Base-by-base conservation (phyloP, 1,140 invertebrate species). In the Bombus sylvicola region DNA sequence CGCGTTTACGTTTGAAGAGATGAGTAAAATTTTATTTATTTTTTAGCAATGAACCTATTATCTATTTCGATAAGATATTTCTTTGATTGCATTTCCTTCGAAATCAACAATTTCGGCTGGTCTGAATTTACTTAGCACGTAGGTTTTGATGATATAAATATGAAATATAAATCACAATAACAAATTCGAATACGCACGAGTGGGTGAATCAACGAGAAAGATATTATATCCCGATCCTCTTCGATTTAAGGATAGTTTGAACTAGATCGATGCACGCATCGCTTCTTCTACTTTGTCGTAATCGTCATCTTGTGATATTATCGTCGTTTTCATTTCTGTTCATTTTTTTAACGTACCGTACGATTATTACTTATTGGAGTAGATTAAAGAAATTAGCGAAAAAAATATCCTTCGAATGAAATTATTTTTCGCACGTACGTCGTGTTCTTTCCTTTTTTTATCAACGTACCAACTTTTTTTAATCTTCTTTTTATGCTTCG, bases 81-180 rank as follows among this genome's bases (percentile, higher is more conserved):
- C 87, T 92, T 86, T 90, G 28, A 88, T 87, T 89, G 81, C 82
- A 85, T 91, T 91, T 94, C 88, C 91, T 91, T 87, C 81, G 79
- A 90, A 93, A 94, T 93, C 90, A 78, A 93, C 93, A 92, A 94
- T 94, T 94, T 94, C 94, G 94, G 94, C 94, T 94, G 94, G 94
- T 94, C 94, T 94, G 94, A 94, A 94, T 94, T 94, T 93, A 92
- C 91, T 92, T 94, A 94, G 92, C 91, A 92, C 90, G 92, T 94
- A 94, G 90, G 91, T 92, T 92, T 92, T 91, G 90, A 92, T 89
- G 89, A 94, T 90, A 90, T 88, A 88, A 88, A 82, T 89, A 69
- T 43, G 83, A 89, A 93, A 92, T 91, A 91, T 86, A 91, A 92
- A 92, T 92, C 87, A 92, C 89, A 88, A 90, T 91, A 85, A 90